Evolutionary conservation across 2,797 vertebrate species (phyloP).

Genomic region (Rachycentron canadum): DNA sequence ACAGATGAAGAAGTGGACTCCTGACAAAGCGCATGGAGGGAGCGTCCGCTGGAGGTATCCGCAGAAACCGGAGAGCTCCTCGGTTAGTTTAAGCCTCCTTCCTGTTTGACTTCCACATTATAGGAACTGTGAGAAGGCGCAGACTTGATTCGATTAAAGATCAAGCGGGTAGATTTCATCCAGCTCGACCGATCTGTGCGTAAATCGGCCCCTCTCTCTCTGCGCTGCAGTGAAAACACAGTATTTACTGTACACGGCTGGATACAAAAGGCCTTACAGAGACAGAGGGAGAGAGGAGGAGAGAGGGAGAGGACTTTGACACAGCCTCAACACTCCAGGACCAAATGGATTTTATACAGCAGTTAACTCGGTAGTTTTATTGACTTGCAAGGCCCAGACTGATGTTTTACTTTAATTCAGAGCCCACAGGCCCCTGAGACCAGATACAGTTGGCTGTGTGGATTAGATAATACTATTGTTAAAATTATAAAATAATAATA

Average conservation of each 20-base stretch:
- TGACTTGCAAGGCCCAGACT: background rate
- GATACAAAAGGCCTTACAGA: conserved; percentile 9
- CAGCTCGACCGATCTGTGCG: conserved; percentile 24
- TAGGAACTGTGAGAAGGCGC: conserved; percentile 44
- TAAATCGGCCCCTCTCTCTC: conserved; percentile 23
- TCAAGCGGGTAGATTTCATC: conserved; percentile 53
- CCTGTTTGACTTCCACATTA: conserved; percentile 76
- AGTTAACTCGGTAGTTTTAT: conserved; percentile 17
- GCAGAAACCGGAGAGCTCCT: conserved; percentile 66
- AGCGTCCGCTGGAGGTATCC: conserved; percentile 56
- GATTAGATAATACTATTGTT: background rate
- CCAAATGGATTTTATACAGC: conserved; percentile 16
- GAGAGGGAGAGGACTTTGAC: background rate
- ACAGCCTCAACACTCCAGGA: background rate
- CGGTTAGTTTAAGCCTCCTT: conserved; percentile 73
- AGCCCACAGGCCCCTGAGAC: background rate
- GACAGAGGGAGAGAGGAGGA: background rate
- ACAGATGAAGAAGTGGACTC: conserved; percentile 73
- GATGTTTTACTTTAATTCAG: conserved; percentile 22
- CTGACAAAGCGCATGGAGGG: conserved; percentile 66
- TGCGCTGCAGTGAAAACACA: background rate
- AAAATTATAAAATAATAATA: background rate
- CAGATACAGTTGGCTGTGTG: background rate
- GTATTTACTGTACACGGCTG: conserved; percentile 22
- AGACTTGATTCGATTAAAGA: conserved; percentile 64